Evolutionary conservation across 2,797 vertebrate genomes (phyloP), one percentile per base, ranked within the genome.

Genomic region (Pangasius mekongensis): DNA sequence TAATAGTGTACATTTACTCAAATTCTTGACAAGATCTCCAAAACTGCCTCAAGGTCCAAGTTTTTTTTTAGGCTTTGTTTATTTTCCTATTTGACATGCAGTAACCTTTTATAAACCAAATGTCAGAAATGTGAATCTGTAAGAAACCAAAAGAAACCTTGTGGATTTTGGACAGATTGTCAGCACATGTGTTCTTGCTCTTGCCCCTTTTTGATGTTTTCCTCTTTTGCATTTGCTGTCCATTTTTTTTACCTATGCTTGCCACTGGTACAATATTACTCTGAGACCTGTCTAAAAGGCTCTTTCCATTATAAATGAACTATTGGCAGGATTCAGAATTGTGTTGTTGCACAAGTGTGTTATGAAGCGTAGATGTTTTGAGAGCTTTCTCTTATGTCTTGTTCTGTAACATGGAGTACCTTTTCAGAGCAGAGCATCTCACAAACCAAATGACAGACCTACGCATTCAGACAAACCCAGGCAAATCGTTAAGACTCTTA

Each of bases 21-120:
- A 78, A 52, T 78, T 78, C 76, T 54, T 78, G 76, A 78, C 76
- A 30, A 64, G 39, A 47, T 39, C 58, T 47, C 36, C 33, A n/a
- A 22, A 66, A 4, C 13, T 18, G 24, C 81, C 81, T 83, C 36
- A n/a, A 64, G 60, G 58, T n/a, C 58, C 58, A 64, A 3, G 22
- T 62, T 43, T 47, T n/a, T 47, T 36, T 14, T 43, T 22, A 58
- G 39, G 60, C 22, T 64, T 64, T 47, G 58, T 47, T 83, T 64
- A n/a, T 82, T 82, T 43, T 27, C 56, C 47, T 39, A 14, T 52
- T 83, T 83, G 82, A 83, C 27, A 5, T 39, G 3, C 33, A 30
- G 24, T 66, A 49, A 83, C 82, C 62, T 83, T 83, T 64, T n/a
- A 47, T 27, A 66, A 64, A 47, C 36, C 58, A 83, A 83, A 82